Base-by-base conservation (phyloP, 2,113 vertebrate species). In the Turdus rufiventris region DNA sequence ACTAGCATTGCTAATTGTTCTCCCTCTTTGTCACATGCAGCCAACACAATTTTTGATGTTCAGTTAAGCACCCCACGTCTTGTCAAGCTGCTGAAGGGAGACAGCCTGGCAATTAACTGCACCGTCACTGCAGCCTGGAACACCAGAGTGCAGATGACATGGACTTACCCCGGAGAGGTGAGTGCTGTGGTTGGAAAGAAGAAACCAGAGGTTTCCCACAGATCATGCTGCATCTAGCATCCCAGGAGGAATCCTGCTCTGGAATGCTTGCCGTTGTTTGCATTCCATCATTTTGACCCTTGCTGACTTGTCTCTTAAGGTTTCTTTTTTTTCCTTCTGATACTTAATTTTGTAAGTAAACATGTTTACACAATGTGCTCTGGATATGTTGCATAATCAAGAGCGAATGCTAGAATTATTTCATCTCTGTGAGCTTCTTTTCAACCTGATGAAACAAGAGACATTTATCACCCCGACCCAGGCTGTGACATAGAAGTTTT, bases 91-190 rank as follows among this genome's bases (percentile, higher is more conserved):
- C 96, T 99, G 56, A 98, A 95, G 85, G 98, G 98, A 28, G 97
- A 98, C 24, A 97, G 83, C 12, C 96, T 99, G 31, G 97, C 94
- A 8, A 97, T 99, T 81, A 99, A 99, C 97, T 99, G 99, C 86
- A 99, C 98, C 0, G 98, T 98, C 40, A 99, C 97, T 0, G 98
- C 98, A 9, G 98, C 98, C 65, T 96, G 98, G 94, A 99, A 99
- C 98, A 98, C 99, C 15, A 98, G 99, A 96, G 99, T 99, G 74
- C 97, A 98, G 60, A 98, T 99, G 91, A 98, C 94, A 15, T 99
- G 99, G 99, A 98, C 92, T 80, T 99, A 99, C 70, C 99, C 99
- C 9, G 98, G 98, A 86, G 97, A 99, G 98, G 99, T 99, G 95
- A 97, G 99, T 96, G 50, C 38, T 57, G 77, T 54, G 73, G 5